Evolutionary conservation across 2,113 vertebrate species (phyloP).

Genomic region (Stegostoma tigrinum): DNA sequence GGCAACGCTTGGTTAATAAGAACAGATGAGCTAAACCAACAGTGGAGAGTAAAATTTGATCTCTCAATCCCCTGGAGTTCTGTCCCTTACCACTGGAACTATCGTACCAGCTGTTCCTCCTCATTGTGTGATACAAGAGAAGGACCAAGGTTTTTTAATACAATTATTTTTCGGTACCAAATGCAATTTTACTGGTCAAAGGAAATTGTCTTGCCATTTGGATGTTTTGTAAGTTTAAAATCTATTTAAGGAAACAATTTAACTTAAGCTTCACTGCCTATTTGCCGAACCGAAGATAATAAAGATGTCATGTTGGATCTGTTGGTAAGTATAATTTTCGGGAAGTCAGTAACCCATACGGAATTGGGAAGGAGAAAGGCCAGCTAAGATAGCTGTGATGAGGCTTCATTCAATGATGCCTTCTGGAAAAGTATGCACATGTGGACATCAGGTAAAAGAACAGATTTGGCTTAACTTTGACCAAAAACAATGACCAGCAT

Average conservation of each 20-base stretch:
- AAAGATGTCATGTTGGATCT: neutral
- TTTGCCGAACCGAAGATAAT: neutral
- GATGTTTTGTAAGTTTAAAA: neutral
- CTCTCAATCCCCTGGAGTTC: neutral
- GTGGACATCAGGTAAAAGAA: neutral
- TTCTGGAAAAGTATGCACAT: neutral
- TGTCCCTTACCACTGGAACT: neutral
- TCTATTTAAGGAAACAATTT: neutral
- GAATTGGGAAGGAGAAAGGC: neutral
- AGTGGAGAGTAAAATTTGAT: neutral
- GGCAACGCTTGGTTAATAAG: neutral
- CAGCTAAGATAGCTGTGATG: neutral
- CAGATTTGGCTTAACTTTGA: neutral
- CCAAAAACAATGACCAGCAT: too few species aligned
- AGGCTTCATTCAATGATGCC: neutral
- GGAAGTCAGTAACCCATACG: neutral
- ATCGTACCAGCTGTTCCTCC: neutral
- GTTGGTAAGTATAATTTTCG: neutral
- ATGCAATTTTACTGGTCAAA: neutral
- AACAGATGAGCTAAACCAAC: neutral
- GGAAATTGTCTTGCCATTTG: neutral
- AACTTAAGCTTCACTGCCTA: neutral
- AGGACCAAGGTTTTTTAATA: neutral
- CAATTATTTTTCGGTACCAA: neutral
- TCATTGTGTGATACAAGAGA: neutral